Conservation (phyloP, 2,113 vertebrate genomes). For the Hystrix cristata region DNA sequence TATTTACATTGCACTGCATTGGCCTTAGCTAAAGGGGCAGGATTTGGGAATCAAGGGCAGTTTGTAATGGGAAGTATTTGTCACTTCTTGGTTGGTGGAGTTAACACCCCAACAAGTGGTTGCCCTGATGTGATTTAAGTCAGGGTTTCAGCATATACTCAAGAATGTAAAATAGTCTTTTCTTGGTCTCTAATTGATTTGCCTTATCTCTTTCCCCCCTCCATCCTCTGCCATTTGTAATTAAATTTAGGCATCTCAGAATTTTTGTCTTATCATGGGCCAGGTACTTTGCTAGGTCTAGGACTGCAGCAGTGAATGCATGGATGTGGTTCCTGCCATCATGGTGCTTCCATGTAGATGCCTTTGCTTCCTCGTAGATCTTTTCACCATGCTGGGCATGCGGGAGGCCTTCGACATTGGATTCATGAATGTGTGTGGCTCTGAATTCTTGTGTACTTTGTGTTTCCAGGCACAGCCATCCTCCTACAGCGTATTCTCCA, state of each 20-base stretch:
- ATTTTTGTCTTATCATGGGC: background rate
- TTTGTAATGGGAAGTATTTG: background rate
- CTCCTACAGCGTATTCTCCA: background rate
- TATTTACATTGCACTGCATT: background rate
- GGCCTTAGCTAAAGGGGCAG: background rate
- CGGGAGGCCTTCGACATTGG: background rate
- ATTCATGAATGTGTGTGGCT: background rate
- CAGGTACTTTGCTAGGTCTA: background rate
- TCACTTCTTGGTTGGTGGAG: background rate
- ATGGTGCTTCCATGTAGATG: background rate
- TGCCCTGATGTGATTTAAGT: background rate
- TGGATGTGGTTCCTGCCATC: background rate
- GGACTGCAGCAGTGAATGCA: background rate
- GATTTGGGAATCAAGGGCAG: background rate
- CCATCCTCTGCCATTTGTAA: background rate
- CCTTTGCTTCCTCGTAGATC: background rate
- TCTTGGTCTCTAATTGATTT: background rate
- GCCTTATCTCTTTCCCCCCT: background rate
- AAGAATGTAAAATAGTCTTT: background rate
- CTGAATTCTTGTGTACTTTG: background rate
- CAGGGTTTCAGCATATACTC: background rate
- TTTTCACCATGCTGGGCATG: background rate
- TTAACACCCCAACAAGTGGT: background rate
- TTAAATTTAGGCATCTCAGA: background rate
- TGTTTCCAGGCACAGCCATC: background rate